Evolutionary conservation across 2,113 vertebrate species (phyloP), one percentile per base, ranked within the genome.

Genomic region (Probosciger aterrimus): DNA sequence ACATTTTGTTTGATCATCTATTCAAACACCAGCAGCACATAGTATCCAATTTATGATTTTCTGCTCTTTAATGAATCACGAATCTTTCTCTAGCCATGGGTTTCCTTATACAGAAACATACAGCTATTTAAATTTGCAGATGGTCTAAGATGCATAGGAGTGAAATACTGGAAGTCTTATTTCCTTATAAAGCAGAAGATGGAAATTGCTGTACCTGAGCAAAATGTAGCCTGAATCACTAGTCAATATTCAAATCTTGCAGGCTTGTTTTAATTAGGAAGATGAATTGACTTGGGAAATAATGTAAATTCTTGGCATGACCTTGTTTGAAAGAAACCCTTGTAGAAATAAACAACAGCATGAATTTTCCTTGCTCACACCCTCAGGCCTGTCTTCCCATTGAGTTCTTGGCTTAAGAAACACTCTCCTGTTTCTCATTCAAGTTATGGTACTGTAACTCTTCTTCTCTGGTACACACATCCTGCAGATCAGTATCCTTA

Each of bases 31-130:
- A 73, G 37, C 49, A 90, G 46, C 59, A 44, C n/a, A 46, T 69
- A 82, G 52, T 46, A 73, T 79, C 37, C 52, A 82, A n/a, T 76
- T 93, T 53, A 50, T 80, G 46, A 80, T 76, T 79, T 88, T 65
- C 63, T 73, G 52, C 7, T 65, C 93, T 84, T 82, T 95, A 92
- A 92, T 82, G 85, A 92, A 94, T 69, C 62, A 73, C 17, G 30
- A 35, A 63, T 83, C 15, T 81, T 82, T 92, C 37, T 44, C 55
- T 92, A 41, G 59, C 46, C 46, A 57, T 52, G 65, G 7, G 8
- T 74, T 94, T 89, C 49, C 49, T 88, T 37, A 19, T 18, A 68
- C 33, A 60, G 55, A 65, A 77, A 44, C 39, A 74, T 9, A 60
- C 7, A 65, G 43, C 14, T 50, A 64, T 90, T 82, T 73, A 41